Percentiles rank a stretch among this genome's conserved stretches.
Conservation (phyloP, 2,797 vertebrate genomes). For the Neosalanx taihuensis region DNA sequence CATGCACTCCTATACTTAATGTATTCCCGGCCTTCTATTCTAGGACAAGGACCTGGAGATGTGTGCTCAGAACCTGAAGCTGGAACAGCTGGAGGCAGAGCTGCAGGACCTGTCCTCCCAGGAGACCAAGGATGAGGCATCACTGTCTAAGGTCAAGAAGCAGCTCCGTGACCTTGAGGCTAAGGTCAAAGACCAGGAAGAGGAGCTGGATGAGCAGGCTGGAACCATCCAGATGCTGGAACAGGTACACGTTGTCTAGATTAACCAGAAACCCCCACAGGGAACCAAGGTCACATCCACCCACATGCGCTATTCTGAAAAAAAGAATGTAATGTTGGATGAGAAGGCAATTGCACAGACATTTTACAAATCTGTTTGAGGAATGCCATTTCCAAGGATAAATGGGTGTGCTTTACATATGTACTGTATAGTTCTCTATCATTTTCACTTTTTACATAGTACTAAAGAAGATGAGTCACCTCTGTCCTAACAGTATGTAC, state of each 20-base stretch:
- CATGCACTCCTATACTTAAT: background rate
- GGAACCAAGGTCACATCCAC: too few relatives aligned
- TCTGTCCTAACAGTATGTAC: background rate
- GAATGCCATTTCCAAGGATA: too few relatives aligned
- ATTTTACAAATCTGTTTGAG: too few relatives aligned
- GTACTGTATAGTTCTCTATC: background rate
- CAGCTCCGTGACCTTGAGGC: slow-evolving; percentile 92
- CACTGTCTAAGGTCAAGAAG: slow-evolving; percentile 91
- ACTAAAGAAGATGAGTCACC: background rate
- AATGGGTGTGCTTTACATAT: too few relatives aligned
- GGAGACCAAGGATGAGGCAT: slow-evolving; percentile 95
- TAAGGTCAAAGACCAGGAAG: slow-evolving; percentile 96
- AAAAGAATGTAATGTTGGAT: too few relatives aligned
- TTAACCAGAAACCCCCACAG: background rate
- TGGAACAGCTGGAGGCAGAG: slow-evolving; percentile 87
- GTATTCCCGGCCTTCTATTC: slow-evolving; percentile 46
- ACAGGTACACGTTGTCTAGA: slow-evolving; percentile 78
- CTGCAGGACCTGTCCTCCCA: slow-evolving; percentile 94
- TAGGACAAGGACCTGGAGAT: slow-evolving; percentile 94
- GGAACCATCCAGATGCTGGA: slow-evolving; percentile 97
- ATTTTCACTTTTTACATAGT: background rate
- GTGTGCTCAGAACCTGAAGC: slow-evolving; percentile 81
- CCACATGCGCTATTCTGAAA: too few relatives aligned
- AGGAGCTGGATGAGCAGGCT: slow-evolving; percentile 96
- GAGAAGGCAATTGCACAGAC: too few relatives aligned